Conservation (phyloP, 2,797 vertebrate genomes). For the Pangasius macronema region DNA sequence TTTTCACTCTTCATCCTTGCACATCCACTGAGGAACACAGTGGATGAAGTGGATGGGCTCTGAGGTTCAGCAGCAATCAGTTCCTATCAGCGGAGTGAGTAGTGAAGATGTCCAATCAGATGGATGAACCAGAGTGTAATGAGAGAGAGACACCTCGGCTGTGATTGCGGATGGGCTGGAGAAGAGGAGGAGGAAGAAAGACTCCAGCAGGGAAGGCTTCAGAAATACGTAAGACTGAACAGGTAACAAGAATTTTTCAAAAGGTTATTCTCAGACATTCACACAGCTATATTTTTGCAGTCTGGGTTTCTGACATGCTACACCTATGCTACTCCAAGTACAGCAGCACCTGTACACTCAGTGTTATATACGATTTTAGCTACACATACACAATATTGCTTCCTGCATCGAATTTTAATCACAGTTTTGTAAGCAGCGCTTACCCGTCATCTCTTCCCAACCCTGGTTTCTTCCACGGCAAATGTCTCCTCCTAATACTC, state of each 20-base stretch:
- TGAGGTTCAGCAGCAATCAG: slow-evolving; percentile 41
- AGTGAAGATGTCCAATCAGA: slow-evolving; percentile 33
- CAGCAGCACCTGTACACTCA: not conserved
- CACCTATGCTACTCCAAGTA: not conserved
- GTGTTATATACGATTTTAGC: not conserved
- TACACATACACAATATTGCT: not conserved
- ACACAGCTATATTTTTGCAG: not conserved
- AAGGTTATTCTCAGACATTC: not conserved
- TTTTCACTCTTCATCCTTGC: slow-evolving; percentile 26
- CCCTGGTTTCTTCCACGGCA: not conserved
- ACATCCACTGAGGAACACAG: not conserved
- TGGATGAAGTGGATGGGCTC: not conserved
- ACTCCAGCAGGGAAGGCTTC: not conserved
- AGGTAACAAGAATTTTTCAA: not conserved
- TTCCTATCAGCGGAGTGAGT: slow-evolving; percentile 8
- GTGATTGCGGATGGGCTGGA: slow-evolving; percentile 57
- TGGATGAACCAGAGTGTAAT: slow-evolving; percentile 33
- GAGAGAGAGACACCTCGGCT: not conserved
- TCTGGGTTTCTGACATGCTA: not conserved
- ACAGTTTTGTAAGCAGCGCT: not conserved
- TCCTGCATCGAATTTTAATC: not conserved
- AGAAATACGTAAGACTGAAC: not conserved
- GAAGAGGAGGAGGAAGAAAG: slow-evolving; percentile 35
- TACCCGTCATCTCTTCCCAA: not conserved
- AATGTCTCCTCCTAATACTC: not conserved